These are phyloP conservation scores for Zoanthus solanderi DNA, from an alignment of 92 coral and sea anemone species.

Conservation along the genomic window DNA sequence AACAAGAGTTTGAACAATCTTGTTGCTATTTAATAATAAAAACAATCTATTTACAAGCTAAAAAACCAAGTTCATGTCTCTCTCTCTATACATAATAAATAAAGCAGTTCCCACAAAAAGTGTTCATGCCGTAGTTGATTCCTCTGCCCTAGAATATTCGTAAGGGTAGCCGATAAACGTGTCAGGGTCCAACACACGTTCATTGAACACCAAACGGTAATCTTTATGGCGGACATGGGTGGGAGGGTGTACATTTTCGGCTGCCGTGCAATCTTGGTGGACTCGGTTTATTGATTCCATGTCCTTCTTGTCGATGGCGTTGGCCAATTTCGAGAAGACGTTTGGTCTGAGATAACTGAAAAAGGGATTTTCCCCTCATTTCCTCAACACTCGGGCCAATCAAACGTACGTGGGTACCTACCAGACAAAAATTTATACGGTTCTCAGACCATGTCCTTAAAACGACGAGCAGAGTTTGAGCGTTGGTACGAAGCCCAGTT, in stretches of 20 bases:
- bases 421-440: constrained; percentile 20
- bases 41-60: too few relatives aligned
- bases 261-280: background rate
- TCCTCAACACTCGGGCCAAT: constrained; percentile 37
- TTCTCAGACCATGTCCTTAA: constrained; percentile 9
- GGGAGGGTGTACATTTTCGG: background rate
- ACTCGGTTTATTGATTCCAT: background rate
- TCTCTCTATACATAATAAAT: too few relatives aligned
- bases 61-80: too few relatives aligned
- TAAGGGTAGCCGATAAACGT: too few relatives aligned
- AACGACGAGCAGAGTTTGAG: background rate
- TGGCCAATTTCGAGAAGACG: constrained; percentile 25
- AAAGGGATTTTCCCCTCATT: constrained; percentile 33
- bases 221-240: background rate
- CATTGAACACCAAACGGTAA: background rate
- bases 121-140: too few relatives aligned
- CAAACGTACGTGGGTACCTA: constrained; percentile 35
- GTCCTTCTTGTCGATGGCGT: constrained; percentile 16
- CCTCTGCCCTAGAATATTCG: too few relatives aligned
- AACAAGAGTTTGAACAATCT: too few relatives aligned
- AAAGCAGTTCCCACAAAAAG: too few relatives aligned
- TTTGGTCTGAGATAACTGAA: constrained; percentile 20
- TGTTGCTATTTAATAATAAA: too few relatives aligned
- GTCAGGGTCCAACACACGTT: too few relatives aligned
- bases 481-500: background rate